Base-by-base conservation (phyloP, 2,113 vertebrate genomes). In the Larimichthys polyactis region DNA sequence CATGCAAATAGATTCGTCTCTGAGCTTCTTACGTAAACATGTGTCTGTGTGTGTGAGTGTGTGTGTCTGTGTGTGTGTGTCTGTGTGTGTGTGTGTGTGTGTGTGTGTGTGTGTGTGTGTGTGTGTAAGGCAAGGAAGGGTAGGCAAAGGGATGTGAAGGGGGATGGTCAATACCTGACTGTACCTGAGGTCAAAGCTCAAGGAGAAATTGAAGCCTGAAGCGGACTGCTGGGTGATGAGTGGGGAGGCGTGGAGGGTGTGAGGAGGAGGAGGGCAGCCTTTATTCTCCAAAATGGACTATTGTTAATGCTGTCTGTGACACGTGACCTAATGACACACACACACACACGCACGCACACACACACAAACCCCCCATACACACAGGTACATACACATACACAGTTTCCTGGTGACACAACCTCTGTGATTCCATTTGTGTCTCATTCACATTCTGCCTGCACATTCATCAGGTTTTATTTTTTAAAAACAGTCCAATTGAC, bases 171-270 rank as follows among this genome's bases (percentile, higher is more conserved):
- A 74, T 88, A 93, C 92, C 92, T 93, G 89, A 79, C 83, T 89
- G 75, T 81, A 91, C 75, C 87, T 90, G 79, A 90, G 89, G 89
- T 93, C 78, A 93, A 76, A 92, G 92, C 84, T 94, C 91, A 93
- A 87, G 89, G 83, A 89, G 84, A 89, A 89, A 89, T 52, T 83
- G 36, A 80, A 73, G 71, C 89, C 72, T 74, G 71, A 65, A 87
- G 88, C 81, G 62, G 84, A 71, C 32, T 64, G 57, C 24, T 4
- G 55, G 71, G 29, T 83, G 78, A 83, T 81, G 71, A 82, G 80
- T 74, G 54, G 81, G 79, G 78, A 71, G 76, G 82, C 15, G 22
- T 85, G 77, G 16, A 51, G 20, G 54, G 60, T 43, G 69, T 52
- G 70, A 43, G 46, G 52, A 9, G 62, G 58, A 58, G 40, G 63